phyloP scores from a whole-genome alignment of 2,797 vertebrate species.

The Psittacula echo region DNA sequence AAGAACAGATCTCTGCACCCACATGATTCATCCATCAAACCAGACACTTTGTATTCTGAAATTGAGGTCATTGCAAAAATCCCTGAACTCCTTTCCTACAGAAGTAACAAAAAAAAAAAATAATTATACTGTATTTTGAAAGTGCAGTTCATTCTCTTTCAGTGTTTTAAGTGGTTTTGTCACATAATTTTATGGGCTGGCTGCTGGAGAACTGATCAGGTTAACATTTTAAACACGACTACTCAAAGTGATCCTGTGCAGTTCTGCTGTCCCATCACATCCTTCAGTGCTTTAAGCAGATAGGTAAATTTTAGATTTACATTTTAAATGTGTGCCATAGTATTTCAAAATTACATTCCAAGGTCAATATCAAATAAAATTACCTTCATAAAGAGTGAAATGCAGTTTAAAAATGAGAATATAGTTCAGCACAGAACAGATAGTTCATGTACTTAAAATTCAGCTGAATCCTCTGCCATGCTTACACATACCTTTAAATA shows the following conservation, averaged over 20 bases:
- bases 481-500: neutral
- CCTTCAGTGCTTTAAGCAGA: neutral
- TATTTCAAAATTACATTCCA: neutral
- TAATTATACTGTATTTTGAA: neutral
- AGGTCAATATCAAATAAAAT: neutral
- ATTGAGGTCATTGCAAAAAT: accelerated
- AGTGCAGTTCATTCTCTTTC: neutral
- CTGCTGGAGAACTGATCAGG: neutral
- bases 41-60: neutral
- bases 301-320: neutral
- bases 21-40: neutral
- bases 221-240: neutral
- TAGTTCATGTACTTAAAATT: neutral
- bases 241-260: neutral
- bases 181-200: neutral
- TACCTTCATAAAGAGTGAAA: neutral
- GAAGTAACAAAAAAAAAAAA: neutral
- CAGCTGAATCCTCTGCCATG: neutral
- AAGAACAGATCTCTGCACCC: neutral
- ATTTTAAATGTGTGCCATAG: neutral
- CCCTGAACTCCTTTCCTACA: neutral
- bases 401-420: neutral
- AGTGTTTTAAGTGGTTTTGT: neutral
- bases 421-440: neutral
- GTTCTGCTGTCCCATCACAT: neutral